Conservation (phyloP, 2,888 invertebrate species). For the Andrena bucephala region DNA sequence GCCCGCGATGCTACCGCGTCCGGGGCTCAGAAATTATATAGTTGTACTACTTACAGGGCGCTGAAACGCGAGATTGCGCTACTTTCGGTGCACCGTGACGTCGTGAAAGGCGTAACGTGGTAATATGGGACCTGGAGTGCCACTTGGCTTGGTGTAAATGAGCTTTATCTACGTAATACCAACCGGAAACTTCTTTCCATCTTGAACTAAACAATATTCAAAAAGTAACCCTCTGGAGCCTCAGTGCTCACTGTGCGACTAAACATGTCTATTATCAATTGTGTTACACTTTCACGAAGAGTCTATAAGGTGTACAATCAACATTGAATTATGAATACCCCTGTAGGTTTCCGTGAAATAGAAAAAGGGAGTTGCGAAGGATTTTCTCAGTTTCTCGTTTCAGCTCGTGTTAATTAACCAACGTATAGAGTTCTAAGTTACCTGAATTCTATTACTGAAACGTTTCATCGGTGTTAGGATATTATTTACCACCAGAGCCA, state of each 20-base stretch:
- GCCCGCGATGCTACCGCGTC: not conserved
- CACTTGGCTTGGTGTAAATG: not conserved
- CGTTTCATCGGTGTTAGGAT: not conserved
- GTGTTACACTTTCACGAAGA: not conserved
- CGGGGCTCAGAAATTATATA: slow-evolving; percentile 1
- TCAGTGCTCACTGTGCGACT: not conserved
- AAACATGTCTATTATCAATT: not conserved
- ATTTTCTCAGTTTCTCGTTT: too few species aligned
- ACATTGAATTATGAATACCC: not conserved
- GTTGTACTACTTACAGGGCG: not conserved
- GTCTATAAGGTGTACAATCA: not conserved
- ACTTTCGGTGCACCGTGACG: not conserved
- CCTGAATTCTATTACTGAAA: not conserved
- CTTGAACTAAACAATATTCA: not conserved
- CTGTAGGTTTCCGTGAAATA: not conserved
- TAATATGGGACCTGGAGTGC: not conserved
- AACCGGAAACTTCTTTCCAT: not conserved
- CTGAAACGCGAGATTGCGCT: not conserved
- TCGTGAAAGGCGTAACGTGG: not conserved
- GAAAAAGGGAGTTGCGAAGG: too few species aligned
- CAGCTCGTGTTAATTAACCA: not conserved
- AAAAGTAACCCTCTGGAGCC: not conserved
- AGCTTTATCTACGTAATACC: not conserved
- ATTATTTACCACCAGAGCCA: not conserved
- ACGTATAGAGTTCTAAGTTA: not conserved